These are phyloP conservation scores for Synergus itoensis DNA, from an alignment of 2,888 invertebrate species.

Conservation along the genomic window DNA sequence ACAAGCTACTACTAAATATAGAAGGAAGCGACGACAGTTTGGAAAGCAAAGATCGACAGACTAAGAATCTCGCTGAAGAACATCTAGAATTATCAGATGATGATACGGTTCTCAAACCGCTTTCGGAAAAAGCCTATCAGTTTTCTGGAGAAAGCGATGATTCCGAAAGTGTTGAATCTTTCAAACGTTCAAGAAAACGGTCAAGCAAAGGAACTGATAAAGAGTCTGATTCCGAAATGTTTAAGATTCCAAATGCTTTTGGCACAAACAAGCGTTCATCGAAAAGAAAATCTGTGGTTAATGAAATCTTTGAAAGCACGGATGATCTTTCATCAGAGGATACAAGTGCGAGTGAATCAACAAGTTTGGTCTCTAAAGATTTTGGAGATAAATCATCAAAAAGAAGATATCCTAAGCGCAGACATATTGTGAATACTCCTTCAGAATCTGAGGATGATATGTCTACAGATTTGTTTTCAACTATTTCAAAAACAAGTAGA, in stretches of 20 bases:
- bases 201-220: conserved; percentile 2
- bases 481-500: background rate
- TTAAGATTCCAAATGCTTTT: conserved; percentile 66
- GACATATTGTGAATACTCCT: background rate
- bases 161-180: conserved; percentile 11
- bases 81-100: conserved; percentile 35
- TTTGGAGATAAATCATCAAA: background rate
- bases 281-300: conserved; percentile 58
- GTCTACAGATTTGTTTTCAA: background rate
- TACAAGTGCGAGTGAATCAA: conserved; percentile 15
- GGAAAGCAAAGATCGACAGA: background rate
- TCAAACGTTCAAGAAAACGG: background rate
- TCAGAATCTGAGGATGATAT: conserved; percentile 29
- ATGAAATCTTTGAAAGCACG: conserved; percentile 47
- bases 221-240: conserved; percentile 56
- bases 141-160: conserved; percentile 31
- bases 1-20: background rate
- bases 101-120: background rate
- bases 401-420: conserved; percentile 35
- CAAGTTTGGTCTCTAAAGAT: conserved; percentile 9
- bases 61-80: conserved; percentile 11
- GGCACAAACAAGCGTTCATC: conserved; percentile 59
- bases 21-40: background rate
- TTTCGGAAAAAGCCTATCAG: background rate
- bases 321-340: conserved; percentile 22